Base-by-base conservation (phyloP, 2,888 invertebrate genomes). In the Rhaphigaster nebulosa region DNA sequence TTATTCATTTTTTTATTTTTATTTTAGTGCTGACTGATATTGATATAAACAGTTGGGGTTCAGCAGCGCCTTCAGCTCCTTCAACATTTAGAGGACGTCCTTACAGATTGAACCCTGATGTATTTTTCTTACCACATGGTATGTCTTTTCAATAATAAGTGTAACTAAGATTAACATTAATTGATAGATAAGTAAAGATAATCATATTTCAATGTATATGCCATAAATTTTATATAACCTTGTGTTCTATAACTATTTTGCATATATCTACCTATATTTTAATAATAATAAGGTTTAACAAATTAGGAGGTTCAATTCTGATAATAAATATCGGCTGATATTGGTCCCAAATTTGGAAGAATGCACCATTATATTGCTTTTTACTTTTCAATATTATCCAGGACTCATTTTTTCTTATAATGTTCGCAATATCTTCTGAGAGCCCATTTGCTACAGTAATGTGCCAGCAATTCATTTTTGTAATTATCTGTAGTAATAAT, bases 21-120 rank as follows among this genome's bases (percentile, higher is more conserved):
- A 13, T 93, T 94, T 2, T 93, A 95, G 95, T 95, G 92, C 94
- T 95, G 93, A 95, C 95, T 91, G 95, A 95, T 93, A 94, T 95
- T 92, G 95, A 95, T 93, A 95, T 95, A 90, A 94, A 94, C 93
- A 95, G 94, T 88, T 94, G 94, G 93, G 94, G 94, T 92, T 91
- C 92, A 23, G 90, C 94, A 70, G 94, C 94, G n/a, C 94, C 94
- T 26, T 94, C 93, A 45, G 92, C 93, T 52, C 93, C 93, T 23
- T 92, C 93, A 15, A 92, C 93, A 13, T 92, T 92, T 91, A 92
- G 93, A 91, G 93, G 93, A 41, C 92, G 92, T 70, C 93, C 93
- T 20, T 93, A 93, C 91, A 92, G 93, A 90, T 93, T 93, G 89
- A 93, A 93, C 92, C 93, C 92, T 89, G 93, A 93, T 92, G 93